Conservation (phyloP, 1,140 invertebrate genomes). For the Ceratina japonica region DNA sequence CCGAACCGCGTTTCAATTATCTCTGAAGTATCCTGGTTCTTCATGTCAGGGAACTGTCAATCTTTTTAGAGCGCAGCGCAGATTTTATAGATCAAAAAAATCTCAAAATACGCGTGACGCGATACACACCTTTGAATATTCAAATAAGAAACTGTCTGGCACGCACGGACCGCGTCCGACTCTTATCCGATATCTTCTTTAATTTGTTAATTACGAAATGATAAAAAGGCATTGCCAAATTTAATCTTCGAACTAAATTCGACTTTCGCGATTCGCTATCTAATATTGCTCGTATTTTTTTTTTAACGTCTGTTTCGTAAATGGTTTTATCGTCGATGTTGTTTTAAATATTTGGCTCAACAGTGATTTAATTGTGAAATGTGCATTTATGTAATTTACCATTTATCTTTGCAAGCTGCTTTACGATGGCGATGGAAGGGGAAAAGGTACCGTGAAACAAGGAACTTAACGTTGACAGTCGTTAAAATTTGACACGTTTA, state of each 20-base stretch:
- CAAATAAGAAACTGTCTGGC: too few species aligned
- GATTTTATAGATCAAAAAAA: too few species aligned
- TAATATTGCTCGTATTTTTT: background rate
- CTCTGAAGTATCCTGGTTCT: background rate
- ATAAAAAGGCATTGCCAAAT: background rate
- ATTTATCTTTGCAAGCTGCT: conserved; percentile 60
- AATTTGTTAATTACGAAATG: background rate
- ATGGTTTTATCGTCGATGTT: background rate
- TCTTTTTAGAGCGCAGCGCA: background rate
- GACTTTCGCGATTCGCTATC: background rate
- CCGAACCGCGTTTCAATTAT: background rate
- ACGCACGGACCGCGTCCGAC: too few species aligned
- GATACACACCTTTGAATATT: too few species aligned
- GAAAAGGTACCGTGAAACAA: conserved; percentile 63
- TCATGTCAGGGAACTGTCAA: background rate
- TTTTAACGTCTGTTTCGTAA: background rate
- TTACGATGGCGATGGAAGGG: conserved; percentile 61
- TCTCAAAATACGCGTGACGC: too few species aligned
- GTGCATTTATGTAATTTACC: background rate
- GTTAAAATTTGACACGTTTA: background rate
- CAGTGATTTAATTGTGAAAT: too few species aligned
- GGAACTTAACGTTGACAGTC: background rate
- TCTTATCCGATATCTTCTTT: background rate
- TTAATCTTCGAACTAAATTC: background rate
- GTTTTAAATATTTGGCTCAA: too few species aligned